Evolutionary conservation across 64 coral and sea anemone species (phyloP), one percentile per base, ranked within the genome.

Genomic region (Orbicella faveolata): DNA sequence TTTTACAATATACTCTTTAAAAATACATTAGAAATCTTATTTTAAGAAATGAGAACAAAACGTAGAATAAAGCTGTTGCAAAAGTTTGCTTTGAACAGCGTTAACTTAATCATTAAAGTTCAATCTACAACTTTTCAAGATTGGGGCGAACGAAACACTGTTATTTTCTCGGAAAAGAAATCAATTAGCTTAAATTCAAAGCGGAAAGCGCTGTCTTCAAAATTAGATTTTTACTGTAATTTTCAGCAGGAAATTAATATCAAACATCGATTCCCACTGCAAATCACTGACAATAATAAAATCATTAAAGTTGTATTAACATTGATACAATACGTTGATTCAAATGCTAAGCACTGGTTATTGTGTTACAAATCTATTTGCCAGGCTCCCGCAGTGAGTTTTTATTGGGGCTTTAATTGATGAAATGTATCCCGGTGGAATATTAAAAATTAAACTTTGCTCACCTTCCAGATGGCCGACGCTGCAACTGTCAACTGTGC

Each of bases 401-500:
- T 67, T 85, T 53, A 73, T 72, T 85, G 41, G 36, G 68, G 37
- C 25, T 52, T 72, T 85, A 85, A 85, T 73, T 52, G 82, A 23
- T 34, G 14, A 26, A 41, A 68, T 51, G 10, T 66, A 52, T 53
- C 65, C 41, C 13, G 39, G 64, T 85, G 63, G 11, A 41, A 52
- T 72, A 70, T 85, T 73, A 72, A 85, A 72, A 85, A 30, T 35
- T 73, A 33, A 7, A 65, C 80, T 85, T 52, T 41, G 11, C 82
- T 85, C 39, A 85, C 82, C 39, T 85, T 73, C 63, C 95, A 97
- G 95, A 93, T 94, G 95, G 92, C 55, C 88, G 77, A 34, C 88
- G 90, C 9, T 97, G 95, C 82, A 97, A 93, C 82, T 97, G 95
- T 65, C 95, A 97, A 54, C 93, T 90, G 41, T 97, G 95, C 83